phyloP scores from a whole-genome alignment of 1,140 invertebrate species.

The Cotesia chilonis region DNA sequence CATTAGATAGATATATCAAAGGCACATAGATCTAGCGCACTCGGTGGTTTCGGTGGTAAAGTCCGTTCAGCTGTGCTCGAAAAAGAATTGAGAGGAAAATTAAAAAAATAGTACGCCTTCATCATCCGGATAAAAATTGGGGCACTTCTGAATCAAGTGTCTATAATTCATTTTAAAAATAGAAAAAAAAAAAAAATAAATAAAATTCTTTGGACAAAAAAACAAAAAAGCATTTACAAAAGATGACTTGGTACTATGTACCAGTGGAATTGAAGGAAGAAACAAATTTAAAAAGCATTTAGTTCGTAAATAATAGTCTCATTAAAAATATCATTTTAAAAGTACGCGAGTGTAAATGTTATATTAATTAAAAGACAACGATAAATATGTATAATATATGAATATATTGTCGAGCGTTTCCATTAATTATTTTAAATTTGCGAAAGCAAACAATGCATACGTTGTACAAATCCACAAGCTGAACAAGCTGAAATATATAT shows the following conservation, averaged over 20 bases:
- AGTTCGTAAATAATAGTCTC: no score
- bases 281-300: no score
- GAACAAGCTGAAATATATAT: no score
- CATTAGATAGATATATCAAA: background rate
- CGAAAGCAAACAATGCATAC: background rate
- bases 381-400: background rate
- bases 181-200: background rate
- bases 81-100: background rate
- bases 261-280: no score
- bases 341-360: no score
- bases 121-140: constrained; percentile 3
- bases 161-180: background rate
- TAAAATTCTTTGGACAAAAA: background rate
- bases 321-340: no score
- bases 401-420: background rate
- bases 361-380: constrained; percentile 1
- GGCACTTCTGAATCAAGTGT: no score
- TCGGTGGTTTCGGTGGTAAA: constrained; percentile 16
- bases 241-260: no score
- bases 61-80: background rate
- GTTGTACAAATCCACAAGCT: no score
- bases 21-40: background rate
- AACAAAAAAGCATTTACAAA: background rate
- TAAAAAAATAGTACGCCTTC: background rate
- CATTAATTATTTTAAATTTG: background rate